Percentiles rank a stretch among this genome's conserved stretches.
Conservation (phyloP, 2,888 invertebrate genomes). For the Notocelia uddmanniana region DNA sequence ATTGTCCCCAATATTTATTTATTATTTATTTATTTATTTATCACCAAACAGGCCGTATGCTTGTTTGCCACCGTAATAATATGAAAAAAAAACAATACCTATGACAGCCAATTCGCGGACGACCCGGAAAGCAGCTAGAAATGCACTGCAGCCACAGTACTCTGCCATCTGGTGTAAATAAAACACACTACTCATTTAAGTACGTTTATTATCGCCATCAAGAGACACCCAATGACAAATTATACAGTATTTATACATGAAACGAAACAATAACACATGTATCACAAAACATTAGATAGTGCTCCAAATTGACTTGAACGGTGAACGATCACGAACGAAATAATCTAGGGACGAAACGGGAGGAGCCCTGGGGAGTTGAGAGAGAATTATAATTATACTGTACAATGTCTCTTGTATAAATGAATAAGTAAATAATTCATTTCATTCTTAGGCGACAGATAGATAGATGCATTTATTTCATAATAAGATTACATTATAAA, state of each 20-base stretch:
- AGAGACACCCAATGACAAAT: slow-evolving; percentile 48
- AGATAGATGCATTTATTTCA: no score
- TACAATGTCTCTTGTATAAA: neutral
- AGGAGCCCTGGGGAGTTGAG: slow-evolving; percentile 21
- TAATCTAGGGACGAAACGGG: slow-evolving; percentile 42
- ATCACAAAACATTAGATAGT: slow-evolving; percentile 85
- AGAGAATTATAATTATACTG: neutral
- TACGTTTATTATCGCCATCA: slow-evolving; percentile 47
- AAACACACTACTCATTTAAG: slow-evolving; percentile 43
- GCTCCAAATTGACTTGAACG: slow-evolving; percentile 81
- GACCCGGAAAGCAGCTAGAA: no score
- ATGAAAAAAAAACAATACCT: no score
- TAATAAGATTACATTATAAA: no score
- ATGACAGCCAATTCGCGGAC: no score
- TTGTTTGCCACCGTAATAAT: no score
- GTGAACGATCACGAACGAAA: slow-evolving; percentile 68
- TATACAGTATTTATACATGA: slow-evolving; percentile 51
- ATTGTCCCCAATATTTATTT: no score
- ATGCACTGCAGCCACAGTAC: no score
- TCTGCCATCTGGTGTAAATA: neutral
- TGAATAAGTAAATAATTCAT: no score
- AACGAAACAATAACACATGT: slow-evolving; percentile 78
- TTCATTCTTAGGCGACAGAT: no score
- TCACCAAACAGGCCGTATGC: no score
- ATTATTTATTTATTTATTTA: no score